Percentiles rank a stretch among this genome's conserved stretches.
Conservation (phyloP, 2,797 vertebrate genomes). For the Apogon talboti region DNA sequence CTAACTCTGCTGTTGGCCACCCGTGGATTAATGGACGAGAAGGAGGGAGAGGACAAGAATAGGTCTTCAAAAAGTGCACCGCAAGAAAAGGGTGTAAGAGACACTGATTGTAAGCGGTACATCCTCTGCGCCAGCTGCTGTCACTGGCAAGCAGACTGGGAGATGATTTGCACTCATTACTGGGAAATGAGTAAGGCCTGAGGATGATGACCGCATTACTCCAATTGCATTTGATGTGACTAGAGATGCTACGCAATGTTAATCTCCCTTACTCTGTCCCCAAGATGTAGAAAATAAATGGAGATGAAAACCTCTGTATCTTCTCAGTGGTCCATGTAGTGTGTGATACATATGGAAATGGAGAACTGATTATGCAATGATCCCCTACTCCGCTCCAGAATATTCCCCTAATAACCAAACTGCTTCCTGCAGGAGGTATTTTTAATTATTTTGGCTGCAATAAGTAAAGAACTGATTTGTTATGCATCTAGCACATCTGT, state of each 20-base stretch:
- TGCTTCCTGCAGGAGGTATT: conserved; percentile 21
- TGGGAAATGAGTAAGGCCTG: conserved; percentile 71
- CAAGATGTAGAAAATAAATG: conserved; percentile 71
- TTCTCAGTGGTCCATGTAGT: conserved; percentile 41
- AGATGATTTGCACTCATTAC: conserved; percentile 85
- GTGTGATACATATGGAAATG: conserved; percentile 63
- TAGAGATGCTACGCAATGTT: conserved; percentile 76
- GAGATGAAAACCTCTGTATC: conserved; percentile 64
- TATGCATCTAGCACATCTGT: conserved; percentile 12
- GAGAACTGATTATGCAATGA: conserved; percentile 63
- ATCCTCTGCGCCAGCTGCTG: conserved; percentile 67
- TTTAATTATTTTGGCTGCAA: conserved; percentile 38
- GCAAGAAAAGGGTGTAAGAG: conserved; percentile 45
- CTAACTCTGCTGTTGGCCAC: conserved; percentile 58
- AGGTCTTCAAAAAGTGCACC: conserved; percentile 37
- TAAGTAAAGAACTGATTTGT: conserved; percentile 26
- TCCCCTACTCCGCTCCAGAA: conserved; percentile 4
- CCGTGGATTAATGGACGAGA: conserved; percentile 42
- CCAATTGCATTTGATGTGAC: conserved; percentile 71
- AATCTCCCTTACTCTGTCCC: conserved; percentile 71
- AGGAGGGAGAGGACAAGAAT: conserved; percentile 2
- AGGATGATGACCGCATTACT: conserved; percentile 77
- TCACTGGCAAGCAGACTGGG: conserved; percentile 77
- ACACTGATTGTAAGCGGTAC: conserved; percentile 61
- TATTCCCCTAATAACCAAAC: conserved; percentile 37